Percentiles rank a stretch among this genome's conserved stretches.
phyloP scores from a whole-genome alignment of 2,113 vertebrate genomes.

The Atrichornis clamosus region DNA sequence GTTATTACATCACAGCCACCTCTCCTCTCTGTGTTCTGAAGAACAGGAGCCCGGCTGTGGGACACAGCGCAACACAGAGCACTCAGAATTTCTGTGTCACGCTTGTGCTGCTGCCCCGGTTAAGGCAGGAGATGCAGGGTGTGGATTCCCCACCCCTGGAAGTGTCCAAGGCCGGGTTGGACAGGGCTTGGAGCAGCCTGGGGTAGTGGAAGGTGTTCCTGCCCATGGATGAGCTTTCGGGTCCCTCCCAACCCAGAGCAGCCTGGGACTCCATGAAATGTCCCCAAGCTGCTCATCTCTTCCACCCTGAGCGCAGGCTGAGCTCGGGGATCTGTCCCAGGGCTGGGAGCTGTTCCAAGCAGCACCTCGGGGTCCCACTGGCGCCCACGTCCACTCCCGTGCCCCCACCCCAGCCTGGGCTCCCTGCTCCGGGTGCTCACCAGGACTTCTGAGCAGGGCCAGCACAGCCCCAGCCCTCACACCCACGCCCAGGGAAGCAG shows the following conservation, averaged over 20 bases:
- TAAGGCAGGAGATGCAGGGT: not conserved
- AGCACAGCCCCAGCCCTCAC: not conserved
- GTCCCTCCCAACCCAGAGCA: not conserved
- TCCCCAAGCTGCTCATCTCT: not conserved
- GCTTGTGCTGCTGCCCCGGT: fast-evolving
- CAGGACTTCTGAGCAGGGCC: not conserved
- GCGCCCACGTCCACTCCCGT: not conserved
- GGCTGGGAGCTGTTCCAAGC: not conserved
- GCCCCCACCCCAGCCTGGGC: not conserved
- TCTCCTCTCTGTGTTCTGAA: not conserved
- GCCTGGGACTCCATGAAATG: not conserved
- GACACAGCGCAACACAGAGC: not conserved
- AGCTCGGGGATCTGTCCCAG: not conserved
- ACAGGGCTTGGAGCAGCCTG: not conserved
- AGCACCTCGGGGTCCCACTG: not conserved
- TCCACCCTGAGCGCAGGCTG: not conserved
- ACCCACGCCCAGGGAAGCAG: fast-evolving
- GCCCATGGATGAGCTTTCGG: fast-evolving
- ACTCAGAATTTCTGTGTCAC: fast-evolving
- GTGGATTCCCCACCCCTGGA: not conserved
- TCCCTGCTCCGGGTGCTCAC: fast-evolving
- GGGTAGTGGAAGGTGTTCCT: not conserved
- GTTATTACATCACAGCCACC: fast-evolving
- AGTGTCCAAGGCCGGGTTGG: not conserved
- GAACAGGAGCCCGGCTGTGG: not conserved